These are phyloP conservation scores for Ephydatia muelleri DNA, from an alignment of 37 sponge, comb jelly and placozoan species.

Conservation along the genomic window DNA sequence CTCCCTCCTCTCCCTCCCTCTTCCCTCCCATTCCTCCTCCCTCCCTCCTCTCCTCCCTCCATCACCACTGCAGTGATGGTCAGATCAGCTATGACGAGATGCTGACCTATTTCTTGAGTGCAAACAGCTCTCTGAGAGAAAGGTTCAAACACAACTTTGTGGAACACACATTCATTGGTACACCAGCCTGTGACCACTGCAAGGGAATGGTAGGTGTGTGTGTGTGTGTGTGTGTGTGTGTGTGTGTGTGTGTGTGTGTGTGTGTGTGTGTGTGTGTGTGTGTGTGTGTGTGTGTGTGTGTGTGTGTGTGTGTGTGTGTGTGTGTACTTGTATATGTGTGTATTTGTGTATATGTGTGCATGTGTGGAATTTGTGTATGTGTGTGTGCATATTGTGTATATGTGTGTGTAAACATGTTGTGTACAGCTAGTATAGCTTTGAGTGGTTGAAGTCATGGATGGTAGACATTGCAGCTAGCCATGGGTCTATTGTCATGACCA, in stretches of 20 bases:
- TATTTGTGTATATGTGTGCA: too few relatives aligned
- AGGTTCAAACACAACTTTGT: slow-evolving; percentile 79
- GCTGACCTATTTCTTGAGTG: slow-evolving; percentile 69
- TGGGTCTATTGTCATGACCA: too few relatives aligned
- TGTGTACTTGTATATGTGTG: too few relatives aligned
- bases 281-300: too few relatives aligned
- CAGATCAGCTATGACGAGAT: slow-evolving; percentile 76
- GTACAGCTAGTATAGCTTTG: too few relatives aligned
- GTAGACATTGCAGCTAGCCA: too few relatives aligned
- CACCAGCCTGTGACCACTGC: slow-evolving; percentile 71
- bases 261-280: too few relatives aligned
- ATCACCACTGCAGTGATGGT: slow-evolving; percentile 53
- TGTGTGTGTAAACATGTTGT: neutral
- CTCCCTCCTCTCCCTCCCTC: neutral
- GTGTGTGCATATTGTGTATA: neutral
- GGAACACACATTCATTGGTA: slow-evolving; percentile 71
- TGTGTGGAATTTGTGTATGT: neutral
- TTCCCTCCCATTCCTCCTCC: neutral
- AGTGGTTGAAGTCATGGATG: too few relatives aligned
- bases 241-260: neutral
- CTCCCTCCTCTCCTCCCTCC: neutral
- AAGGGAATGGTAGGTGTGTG: slow-evolving; percentile 65
- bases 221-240: neutral
- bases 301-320: neutral
- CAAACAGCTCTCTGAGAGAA: slow-evolving; percentile 56